These are phyloP conservation scores for Itoplectis maculator DNA, from an alignment of 2,888 invertebrate genomes.

Conservation along the genomic window DNA sequence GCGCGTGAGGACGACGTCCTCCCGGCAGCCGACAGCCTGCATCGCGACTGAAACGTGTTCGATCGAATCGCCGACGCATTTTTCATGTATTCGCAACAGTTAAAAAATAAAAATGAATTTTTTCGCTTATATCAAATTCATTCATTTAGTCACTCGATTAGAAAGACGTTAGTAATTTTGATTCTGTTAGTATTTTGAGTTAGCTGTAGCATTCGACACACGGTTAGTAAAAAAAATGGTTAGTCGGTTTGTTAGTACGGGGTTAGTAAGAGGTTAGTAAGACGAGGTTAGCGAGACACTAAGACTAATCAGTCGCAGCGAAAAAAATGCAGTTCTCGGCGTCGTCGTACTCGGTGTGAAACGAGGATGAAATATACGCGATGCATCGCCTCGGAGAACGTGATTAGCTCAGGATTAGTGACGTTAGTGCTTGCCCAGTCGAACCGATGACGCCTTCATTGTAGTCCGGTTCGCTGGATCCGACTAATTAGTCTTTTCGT, in stretches of 20 bases:
- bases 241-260: constrained; percentile 54
- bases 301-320: constrained; percentile 1
- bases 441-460: constrained; percentile 10
- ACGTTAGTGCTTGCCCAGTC: constrained; percentile 10
- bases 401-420: constrained; percentile 2
- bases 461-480: neutral
- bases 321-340: constrained; percentile 33
- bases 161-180: constrained; percentile 2
- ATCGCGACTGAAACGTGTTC: constrained; percentile 28
- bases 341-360: constrained; percentile 53
- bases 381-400: constrained; percentile 32
- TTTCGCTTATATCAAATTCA: neutral
- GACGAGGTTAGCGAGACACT: neutral
- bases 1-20: constrained; percentile 63
- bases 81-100: neutral
- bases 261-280: neutral
- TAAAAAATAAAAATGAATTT: neutral
- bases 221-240: constrained; percentile 35
- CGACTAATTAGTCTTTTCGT: neutral
- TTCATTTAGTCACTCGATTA: neutral
- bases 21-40: constrained; percentile 26
- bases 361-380: constrained; percentile 32
- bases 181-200: constrained; percentile 14
- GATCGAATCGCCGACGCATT: constrained; percentile 51
- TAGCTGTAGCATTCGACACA: neutral